These are phyloP conservation scores for Philypnodon macrostomus DNA, from an alignment of 2,797 vertebrate genomes.

Conservation along the genomic window DNA sequence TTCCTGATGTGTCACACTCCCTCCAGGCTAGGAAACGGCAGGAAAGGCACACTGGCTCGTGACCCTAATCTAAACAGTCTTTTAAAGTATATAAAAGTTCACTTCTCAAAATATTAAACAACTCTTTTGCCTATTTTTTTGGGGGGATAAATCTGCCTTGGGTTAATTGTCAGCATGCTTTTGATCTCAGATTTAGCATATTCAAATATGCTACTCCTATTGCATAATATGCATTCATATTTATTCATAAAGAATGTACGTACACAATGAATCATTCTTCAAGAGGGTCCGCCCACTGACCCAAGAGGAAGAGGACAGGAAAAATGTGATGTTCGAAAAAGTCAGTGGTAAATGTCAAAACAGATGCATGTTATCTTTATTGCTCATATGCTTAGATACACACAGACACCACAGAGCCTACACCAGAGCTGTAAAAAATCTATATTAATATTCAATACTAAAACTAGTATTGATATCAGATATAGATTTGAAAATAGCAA, in stretches of 20 bases:
- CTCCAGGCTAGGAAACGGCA: no score
- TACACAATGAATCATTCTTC: conserved; percentile 30
- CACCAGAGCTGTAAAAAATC: no score
- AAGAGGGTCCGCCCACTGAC: conserved; percentile 20
- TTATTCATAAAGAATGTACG: conserved; percentile 39
- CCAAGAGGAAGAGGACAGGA: conserved; percentile 19
- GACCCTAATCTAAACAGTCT: no score
- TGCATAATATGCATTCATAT: conserved; percentile 48
- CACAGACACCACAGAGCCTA: conserved; percentile 11
- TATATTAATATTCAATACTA: no score
- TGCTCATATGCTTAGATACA: not conserved
- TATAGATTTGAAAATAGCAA: no score
- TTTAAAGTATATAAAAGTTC: no score
- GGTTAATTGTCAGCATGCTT: conserved; percentile 28
- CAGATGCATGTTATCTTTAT: conserved; percentile 8
- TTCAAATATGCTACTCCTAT: conserved; percentile 43
- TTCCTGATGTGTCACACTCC: no score
- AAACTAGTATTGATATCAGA: no score
- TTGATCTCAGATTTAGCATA: conserved; percentile 52
- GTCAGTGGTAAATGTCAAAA: conserved; percentile 6
- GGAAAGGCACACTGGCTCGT: no score
- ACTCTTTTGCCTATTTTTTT: conserved; percentile 6
- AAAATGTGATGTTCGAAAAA: conserved; percentile 19
- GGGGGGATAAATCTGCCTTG: conserved; percentile 50
- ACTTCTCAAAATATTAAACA: no score